Percentiles rank a stretch among this genome's conserved stretches.
phyloP scores from a whole-genome alignment of 2,888 invertebrate genomes.

The Agonopterix alstromeriana region DNA sequence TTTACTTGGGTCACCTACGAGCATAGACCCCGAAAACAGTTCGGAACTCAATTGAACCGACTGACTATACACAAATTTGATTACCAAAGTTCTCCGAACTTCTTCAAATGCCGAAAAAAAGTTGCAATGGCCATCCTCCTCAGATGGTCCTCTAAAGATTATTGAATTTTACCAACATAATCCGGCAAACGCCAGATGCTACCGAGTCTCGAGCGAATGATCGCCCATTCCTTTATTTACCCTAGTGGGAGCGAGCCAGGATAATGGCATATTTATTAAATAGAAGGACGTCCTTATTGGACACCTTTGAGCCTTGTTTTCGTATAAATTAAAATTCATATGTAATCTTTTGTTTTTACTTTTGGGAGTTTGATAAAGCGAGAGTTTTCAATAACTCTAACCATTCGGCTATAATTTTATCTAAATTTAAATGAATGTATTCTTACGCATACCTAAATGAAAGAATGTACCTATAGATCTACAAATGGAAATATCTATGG shows the following conservation, averaged over 20 bases:
- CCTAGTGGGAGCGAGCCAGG: conserved; percentile 27
- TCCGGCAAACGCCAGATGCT: conserved; percentile 58
- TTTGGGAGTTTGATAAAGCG: too few relatives aligned
- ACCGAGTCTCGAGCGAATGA: conserved; percentile 46
- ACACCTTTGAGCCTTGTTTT: conserved; percentile 26
- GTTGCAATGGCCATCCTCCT: conserved; percentile 39
- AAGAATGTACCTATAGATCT: too few relatives aligned
- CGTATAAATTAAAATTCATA: conserved; percentile 11
- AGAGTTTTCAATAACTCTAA: neutral
- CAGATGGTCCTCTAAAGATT: conserved; percentile 60
- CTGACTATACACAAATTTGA: conserved; percentile 26
- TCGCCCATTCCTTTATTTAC: conserved; percentile 55
- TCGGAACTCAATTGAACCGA: conserved; percentile 12
- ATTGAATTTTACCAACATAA: conserved; percentile 67
- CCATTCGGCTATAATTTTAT: too few relatives aligned
- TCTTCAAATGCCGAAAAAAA: conserved; percentile 38
- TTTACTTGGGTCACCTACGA: conserved; percentile 21
- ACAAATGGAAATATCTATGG: too few relatives aligned
- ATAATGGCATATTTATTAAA: conserved; percentile 57
- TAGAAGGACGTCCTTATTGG: conserved; percentile 33
- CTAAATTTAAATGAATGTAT: too few relatives aligned
- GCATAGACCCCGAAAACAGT: conserved; percentile 1
- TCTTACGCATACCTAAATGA: too few relatives aligned
- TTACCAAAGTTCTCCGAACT: conserved; percentile 23
- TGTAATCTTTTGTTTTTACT: conserved; percentile 2